Evolutionary conservation across 2,113 vertebrate genomes (phyloP), one percentile per base, ranked within the genome.

Genomic region (Vanacampus margaritifer): DNA sequence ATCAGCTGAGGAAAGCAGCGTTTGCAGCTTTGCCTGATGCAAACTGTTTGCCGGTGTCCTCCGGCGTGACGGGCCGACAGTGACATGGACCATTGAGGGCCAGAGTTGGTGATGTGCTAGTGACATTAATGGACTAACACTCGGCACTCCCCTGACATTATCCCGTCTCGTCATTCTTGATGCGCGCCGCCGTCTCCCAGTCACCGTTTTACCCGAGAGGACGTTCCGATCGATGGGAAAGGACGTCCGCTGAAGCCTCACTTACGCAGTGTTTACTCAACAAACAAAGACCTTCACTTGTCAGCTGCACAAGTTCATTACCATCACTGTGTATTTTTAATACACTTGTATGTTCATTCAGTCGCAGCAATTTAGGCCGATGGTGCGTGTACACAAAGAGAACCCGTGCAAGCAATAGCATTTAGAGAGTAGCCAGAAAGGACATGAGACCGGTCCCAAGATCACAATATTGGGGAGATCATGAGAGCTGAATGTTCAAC

Each of bases 51-150:
- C 50, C 56, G 37, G 37, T 70, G 68, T 64, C 73, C 48, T 72
- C 39, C 10, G 12, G 23, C 11, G 0, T 35, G 21, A 73, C 48
- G 60, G 72, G 50, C 67, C 68, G 69, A 76, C 80, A 72, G 58
- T 82, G 83, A 81, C 83, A 65, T 45, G 65, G 78, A 69, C 76
- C 57, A 48, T 78, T 83, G 76, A 87, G 76, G 73, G 71, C 71
- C 69, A 6, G 62, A 80, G 67, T 70, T 58, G 41, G 71, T 83
- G 89, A 87, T 75, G 26, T 35, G 64, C 72, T 53, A 6, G 12
- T 86, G 79, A 88, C 86, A 84, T 75, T 88, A 86, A 90, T 85
- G 73, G 85, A 87, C 84, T 69, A 39, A 64, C 67, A 64, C 78
- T 85, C 63, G 12, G 59, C 5, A 19, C 45, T 69, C 75, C 69